Conservation (phyloP, 1,140 invertebrate genomes). For the Parapsyche elsis region DNA sequence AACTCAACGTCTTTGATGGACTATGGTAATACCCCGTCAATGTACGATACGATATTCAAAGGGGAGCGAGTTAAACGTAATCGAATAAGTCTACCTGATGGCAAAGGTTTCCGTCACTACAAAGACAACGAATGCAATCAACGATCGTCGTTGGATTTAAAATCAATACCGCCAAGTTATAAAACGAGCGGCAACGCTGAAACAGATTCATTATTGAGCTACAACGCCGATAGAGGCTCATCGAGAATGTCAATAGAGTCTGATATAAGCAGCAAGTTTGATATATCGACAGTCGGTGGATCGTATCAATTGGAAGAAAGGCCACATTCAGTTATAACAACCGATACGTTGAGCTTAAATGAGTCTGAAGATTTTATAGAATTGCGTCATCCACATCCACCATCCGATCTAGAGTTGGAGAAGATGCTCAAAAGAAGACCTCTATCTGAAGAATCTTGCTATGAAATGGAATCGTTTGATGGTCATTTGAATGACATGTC, state of each 20-base stretch:
- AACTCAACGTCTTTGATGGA: constrained; percentile 66
- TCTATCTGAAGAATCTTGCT: constrained; percentile 74
- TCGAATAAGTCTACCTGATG: constrained; percentile 63
- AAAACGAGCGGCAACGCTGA: constrained; percentile 62
- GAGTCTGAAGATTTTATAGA: constrained; percentile 65
- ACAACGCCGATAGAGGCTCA: constrained; percentile 65
- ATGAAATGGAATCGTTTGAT: constrained; percentile 71
- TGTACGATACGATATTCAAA: constrained; percentile 67
- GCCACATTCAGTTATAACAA: constrained; percentile 59
- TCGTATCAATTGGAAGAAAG: constrained; percentile 41
- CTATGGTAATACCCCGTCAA: constrained; percentile 66
- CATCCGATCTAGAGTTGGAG: constrained; percentile 68
- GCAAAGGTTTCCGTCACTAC: constrained; percentile 51
- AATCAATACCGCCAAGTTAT: constrained; percentile 61
- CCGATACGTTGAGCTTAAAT: constrained; percentile 62
- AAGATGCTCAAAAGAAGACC: constrained; percentile 76
- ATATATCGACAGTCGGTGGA: constrained; percentile 57
- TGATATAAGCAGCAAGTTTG: constrained; percentile 66
- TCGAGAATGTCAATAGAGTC: constrained; percentile 66
- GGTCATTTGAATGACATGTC: constrained; percentile 69
- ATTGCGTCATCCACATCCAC: constrained; percentile 63
- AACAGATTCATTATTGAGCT: constrained; percentile 65
- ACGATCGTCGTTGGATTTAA: constrained; percentile 58
- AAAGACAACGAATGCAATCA: constrained; percentile 58
- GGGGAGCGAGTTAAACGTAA: constrained; percentile 66